phyloP scores from a whole-genome alignment of 2,797 vertebrate genomes.

The Sebastes vulpes region DNA sequence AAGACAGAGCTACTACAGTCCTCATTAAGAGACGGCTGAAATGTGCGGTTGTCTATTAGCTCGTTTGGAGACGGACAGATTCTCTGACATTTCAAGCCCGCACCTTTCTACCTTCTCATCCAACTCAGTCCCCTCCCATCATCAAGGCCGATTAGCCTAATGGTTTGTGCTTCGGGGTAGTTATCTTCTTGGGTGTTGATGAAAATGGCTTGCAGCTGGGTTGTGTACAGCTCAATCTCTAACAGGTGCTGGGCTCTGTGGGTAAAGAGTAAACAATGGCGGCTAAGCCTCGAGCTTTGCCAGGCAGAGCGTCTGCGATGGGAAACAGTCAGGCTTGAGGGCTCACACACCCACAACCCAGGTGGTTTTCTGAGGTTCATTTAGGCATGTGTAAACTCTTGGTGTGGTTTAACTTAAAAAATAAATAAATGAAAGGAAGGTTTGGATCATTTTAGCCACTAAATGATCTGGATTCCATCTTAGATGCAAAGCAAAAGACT shows the following conservation, averaged over 20 bases:
- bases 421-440: neutral
- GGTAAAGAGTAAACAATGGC: conserved; percentile 74
- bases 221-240: conserved; percentile 77
- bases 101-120: conserved; percentile 58
- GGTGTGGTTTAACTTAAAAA: conserved; percentile 46
- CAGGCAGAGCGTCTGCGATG: conserved; percentile 61
- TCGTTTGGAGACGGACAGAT: conserved; percentile 21
- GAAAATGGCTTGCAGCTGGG: conserved; percentile 83
- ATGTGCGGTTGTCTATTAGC: conserved; percentile 1
- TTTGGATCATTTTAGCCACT: conserved; percentile 14
- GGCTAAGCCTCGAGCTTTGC: conserved; percentile 72
- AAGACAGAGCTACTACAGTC: conserved; percentile 34
- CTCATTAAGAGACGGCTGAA: conserved; percentile 21
- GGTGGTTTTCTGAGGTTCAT: conserved; percentile 67
- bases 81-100: conserved; percentile 12
- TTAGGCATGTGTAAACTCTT: conserved; percentile 58
- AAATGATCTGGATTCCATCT: neutral
- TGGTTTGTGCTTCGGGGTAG: conserved; percentile 59
- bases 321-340: conserved; percentile 64
- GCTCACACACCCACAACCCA: conserved; percentile 60
- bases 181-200: conserved; percentile 77
- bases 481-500: neutral
- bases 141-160: conserved; percentile 75
- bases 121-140: conserved; percentile 64
- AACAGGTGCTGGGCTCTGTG: conserved; percentile 80